Evolutionary conservation across 1,140 invertebrate species (phyloP).

Genomic region (Drosophila murphyi): DNA sequence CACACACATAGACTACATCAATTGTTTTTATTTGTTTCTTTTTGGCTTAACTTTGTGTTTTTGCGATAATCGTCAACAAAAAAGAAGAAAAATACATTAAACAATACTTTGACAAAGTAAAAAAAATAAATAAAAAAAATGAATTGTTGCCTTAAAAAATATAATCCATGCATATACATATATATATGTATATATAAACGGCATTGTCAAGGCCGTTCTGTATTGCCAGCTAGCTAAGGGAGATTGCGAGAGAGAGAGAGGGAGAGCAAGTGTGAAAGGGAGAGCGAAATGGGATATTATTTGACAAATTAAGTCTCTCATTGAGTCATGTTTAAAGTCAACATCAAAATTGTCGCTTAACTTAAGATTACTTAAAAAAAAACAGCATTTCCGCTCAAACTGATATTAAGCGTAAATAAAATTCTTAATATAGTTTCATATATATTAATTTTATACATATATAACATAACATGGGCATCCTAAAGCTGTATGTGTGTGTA

Average conservation of each 20-base stretch:
- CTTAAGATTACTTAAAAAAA: neutral
- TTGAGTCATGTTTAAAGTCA: neutral
- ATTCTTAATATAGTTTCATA: too few relatives aligned
- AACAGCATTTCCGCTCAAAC: too few relatives aligned
- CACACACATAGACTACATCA: constrained; percentile 22
- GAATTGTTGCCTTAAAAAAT: constrained; percentile 14
- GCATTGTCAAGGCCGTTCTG: constrained; percentile 52
- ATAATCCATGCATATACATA: constrained; percentile 5
- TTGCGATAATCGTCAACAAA: constrained; percentile 36
- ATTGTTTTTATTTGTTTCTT: constrained; percentile 33
- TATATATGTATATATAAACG: constrained; percentile 16
- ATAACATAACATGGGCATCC: too few relatives aligned
- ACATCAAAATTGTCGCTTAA: neutral
- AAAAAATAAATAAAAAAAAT: constrained; percentile 8
- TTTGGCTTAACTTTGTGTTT: constrained; percentile 17
- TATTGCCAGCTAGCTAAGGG: constrained; percentile 15
- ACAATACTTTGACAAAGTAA: constrained; percentile 25
- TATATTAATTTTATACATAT: too few relatives aligned
- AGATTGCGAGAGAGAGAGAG: neutral
- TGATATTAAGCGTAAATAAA: too few relatives aligned
- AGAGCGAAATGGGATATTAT: neutral
- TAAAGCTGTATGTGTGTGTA: too few relatives aligned
- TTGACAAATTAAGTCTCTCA: neutral
- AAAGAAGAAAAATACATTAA: constrained; percentile 5
- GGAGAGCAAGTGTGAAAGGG: neutral